Conservation (phyloP, 1,140 invertebrate genomes). For the Drosophila pandora region DNA sequence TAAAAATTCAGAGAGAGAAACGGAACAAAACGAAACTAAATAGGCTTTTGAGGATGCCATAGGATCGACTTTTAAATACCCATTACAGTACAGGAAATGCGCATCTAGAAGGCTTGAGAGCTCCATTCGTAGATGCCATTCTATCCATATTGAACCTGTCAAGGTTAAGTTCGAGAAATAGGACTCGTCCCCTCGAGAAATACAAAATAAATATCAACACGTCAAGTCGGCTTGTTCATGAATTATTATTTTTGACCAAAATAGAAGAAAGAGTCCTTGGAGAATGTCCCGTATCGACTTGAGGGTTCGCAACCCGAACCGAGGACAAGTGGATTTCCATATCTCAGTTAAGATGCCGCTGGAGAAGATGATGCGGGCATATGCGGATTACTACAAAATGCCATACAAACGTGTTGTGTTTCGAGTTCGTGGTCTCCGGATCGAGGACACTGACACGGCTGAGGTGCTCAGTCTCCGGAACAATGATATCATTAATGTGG, state of each 20-base stretch:
- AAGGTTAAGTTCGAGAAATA: background rate
- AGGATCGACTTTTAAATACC: constrained; percentile 5
- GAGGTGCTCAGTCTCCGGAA: constrained; percentile 1
- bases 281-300: background rate
- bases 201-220: background rate
- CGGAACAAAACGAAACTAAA: constrained; percentile 6
- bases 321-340: constrained; percentile 4
- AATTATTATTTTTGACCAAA: background rate
- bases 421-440: background rate
- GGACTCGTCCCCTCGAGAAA: background rate
- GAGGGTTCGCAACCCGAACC: background rate
- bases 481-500: background rate
- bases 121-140: background rate
- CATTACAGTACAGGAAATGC: background rate
- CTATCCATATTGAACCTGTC: background rate
- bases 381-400: background rate
- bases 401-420: background rate
- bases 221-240: background rate
- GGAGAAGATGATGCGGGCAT: background rate
- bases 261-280: too few species aligned
- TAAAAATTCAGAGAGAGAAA: constrained; percentile 39
- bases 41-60: background rate
- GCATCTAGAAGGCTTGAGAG: background rate
- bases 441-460: background rate
- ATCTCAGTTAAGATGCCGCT: background rate